A percentile compares a stretch with the other conserved stretches of the same genome.
phyloP scores from a whole-genome alignment of 2,888 invertebrate genomes.

The Luffia ferchaultella region DNA sequence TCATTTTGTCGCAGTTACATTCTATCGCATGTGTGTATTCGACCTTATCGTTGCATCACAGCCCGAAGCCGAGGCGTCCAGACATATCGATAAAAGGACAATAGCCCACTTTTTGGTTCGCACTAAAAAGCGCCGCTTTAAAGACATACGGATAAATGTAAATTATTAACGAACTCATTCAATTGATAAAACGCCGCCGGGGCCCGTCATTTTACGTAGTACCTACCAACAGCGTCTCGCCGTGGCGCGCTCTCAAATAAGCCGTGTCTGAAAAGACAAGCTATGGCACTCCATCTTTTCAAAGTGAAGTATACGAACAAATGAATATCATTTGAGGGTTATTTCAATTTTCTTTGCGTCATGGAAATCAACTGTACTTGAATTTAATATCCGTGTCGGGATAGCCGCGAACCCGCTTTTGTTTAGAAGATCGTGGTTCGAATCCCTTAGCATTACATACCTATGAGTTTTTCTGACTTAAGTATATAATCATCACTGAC shows the following conservation, averaged over 20 bases:
- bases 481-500: too few species aligned
- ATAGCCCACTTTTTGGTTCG: constrained; percentile 32
- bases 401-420: too few species aligned
- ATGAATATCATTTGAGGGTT: too few species aligned
- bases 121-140: constrained; percentile 29
- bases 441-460: too few species aligned
- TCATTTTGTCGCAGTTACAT: not conserved
- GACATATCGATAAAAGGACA: constrained; percentile 22
- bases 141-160: constrained; percentile 8
- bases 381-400: too few species aligned
- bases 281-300: not conserved
- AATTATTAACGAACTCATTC: constrained; percentile 44
- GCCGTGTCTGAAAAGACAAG: not conserved
- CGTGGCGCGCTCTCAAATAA: not conserved
- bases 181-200: constrained; percentile 32
- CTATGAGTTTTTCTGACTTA: too few species aligned
- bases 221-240: too few species aligned
- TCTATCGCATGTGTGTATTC: too few species aligned
- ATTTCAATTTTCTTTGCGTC: too few species aligned
- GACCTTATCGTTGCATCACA: not conserved
- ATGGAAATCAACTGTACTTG: too few species aligned
- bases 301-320: not conserved
- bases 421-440: too few species aligned
- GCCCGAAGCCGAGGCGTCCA: not conserved
- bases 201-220: too few species aligned